These are phyloP conservation scores for Trachops cirrhosus DNA, from an alignment of 2,797 vertebrate species.

Conservation along the genomic window DNA sequence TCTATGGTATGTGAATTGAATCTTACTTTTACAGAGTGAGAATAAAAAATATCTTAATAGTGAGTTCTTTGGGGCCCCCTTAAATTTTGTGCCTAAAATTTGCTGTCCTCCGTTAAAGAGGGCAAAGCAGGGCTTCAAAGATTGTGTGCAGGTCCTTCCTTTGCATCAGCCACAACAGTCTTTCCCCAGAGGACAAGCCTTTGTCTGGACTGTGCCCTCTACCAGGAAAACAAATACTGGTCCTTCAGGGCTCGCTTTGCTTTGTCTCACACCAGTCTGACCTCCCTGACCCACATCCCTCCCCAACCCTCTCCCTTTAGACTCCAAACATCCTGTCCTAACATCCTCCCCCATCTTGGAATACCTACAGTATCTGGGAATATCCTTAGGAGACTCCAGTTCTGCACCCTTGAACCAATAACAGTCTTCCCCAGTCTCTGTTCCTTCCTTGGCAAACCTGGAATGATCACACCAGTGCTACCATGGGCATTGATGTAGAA, in stretches of 20 bases:
- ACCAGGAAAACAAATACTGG: neutral
- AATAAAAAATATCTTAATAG: neutral
- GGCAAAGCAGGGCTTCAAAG: neutral
- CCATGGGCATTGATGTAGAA: neutral
- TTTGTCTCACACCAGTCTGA: neutral
- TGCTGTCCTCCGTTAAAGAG: neutral
- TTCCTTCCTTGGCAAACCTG: neutral
- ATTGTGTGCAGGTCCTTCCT: neutral
- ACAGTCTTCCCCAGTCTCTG: neutral
- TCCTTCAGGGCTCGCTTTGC: neutral
- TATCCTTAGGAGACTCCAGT: neutral
- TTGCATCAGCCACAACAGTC: neutral
- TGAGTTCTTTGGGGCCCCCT: neutral
- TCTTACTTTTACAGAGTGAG: neutral
- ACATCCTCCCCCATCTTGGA: neutral
- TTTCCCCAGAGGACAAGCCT: no score
- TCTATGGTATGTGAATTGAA: neutral
- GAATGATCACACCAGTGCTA: no score
- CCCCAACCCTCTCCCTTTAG: neutral
- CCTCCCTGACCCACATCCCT: accelerated
- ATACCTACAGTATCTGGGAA: neutral
- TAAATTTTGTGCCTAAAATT: neutral
- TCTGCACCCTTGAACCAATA: neutral
- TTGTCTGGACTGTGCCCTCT: no score
- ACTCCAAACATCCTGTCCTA: neutral